phyloP scores from a whole-genome alignment of 2,797 vertebrate genomes.

The Galaxias olidus region DNA sequence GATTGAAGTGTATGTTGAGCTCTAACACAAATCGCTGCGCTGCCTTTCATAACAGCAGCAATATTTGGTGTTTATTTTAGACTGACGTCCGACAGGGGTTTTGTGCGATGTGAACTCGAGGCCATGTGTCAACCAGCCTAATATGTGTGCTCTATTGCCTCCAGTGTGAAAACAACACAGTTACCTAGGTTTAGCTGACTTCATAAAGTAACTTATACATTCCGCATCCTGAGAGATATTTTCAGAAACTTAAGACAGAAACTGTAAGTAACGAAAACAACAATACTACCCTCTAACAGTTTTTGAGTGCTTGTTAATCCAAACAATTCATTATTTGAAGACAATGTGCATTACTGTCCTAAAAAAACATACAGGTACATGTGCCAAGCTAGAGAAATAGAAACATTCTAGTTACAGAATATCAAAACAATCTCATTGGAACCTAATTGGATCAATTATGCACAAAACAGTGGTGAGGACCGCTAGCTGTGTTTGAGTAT shows the following conservation, averaged over 20 bases:
- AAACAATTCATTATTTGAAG: too few relatives aligned
- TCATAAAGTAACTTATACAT: constrained; percentile 28
- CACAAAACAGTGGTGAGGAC: background rate
- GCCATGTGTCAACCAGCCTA: too few relatives aligned
- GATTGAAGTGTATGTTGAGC: constrained; percentile 25
- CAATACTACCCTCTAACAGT: background rate
- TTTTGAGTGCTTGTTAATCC: background rate
- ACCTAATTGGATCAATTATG: constrained; percentile 6
- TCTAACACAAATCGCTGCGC: background rate
- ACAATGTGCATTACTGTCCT: background rate
- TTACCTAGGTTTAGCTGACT: background rate
- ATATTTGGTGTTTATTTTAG: too few relatives aligned
- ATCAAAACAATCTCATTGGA: constrained; percentile 7
- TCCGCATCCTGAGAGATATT: constrained; percentile 25
- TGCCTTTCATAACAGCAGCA: too few relatives aligned
- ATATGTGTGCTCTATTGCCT: too few relatives aligned
- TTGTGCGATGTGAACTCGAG: too few relatives aligned
- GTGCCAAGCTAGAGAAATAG: background rate
- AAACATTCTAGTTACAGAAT: background rate
- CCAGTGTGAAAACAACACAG: background rate
- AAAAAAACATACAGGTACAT: background rate
- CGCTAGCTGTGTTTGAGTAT: constrained; percentile 26
- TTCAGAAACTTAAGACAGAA: background rate
- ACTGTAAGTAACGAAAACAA: background rate
- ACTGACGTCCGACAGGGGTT: too few relatives aligned